phyloP scores from a whole-genome alignment of 2,888 invertebrate genomes.

The Tenodera sinensis region DNA sequence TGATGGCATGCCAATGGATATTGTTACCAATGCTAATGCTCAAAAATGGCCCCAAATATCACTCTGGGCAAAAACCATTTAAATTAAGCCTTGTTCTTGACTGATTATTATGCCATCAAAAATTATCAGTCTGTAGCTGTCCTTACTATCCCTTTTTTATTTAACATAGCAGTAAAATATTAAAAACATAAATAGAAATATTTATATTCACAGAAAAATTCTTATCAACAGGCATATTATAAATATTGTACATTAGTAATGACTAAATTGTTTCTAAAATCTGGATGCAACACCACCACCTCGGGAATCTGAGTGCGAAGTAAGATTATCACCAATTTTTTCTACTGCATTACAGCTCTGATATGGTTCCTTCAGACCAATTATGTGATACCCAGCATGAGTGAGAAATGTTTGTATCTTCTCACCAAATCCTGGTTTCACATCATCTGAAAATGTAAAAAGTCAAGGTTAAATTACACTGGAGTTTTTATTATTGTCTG shows the following conservation, averaged over 20 bases:
- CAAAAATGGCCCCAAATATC: too few species aligned
- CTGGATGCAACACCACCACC: constrained; percentile 66
- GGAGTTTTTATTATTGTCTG: too few species aligned
- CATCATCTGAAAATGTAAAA: constrained; percentile 38
- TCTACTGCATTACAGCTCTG: constrained; percentile 64
- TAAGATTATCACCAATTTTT: constrained; percentile 59
- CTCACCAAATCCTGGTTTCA: constrained; percentile 40
- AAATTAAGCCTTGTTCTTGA: too few species aligned
- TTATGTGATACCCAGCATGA: not conserved
- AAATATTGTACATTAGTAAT: not conserved
- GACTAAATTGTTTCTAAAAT: constrained; percentile 45
- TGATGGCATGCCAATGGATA: too few species aligned
- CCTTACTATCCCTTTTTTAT: too few species aligned
- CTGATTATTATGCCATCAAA: too few species aligned
- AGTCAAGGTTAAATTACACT: not conserved
- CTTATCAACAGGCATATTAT: too few species aligned
- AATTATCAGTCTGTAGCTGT: too few species aligned
- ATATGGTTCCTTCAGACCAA: constrained; percentile 46
- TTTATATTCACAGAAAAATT: not conserved
- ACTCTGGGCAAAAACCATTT: too few species aligned
- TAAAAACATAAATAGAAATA: not conserved
- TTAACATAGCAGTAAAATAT: not conserved
- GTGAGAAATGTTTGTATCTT: not conserved
- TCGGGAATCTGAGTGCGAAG: constrained; percentile 69
- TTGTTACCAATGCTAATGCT: too few species aligned